Conservation (phyloP, 2,888 invertebrate genomes). For the Plagodis pulveraria region DNA sequence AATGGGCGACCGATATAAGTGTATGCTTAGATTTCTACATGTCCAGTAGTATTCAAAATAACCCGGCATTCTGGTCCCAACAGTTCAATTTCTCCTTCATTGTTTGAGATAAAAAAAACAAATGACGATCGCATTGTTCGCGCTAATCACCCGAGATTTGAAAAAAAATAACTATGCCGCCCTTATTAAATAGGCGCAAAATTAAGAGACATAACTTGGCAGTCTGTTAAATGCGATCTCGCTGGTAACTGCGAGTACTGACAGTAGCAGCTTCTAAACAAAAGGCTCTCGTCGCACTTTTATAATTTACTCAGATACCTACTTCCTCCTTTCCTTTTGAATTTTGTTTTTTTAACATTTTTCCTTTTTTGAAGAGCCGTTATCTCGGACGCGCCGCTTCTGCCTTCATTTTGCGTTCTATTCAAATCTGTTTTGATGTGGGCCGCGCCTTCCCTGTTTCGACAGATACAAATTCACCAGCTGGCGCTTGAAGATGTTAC, state of each 20-base stretch:
- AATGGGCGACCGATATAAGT: too few species aligned
- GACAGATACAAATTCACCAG: conserved; percentile 47
- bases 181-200: conserved; percentile 38
- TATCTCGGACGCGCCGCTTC: conserved; percentile 65
- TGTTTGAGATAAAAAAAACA: conserved; percentile 35
- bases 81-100: conserved; percentile 10
- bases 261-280: conserved; percentile 64
- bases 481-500: conserved; percentile 15
- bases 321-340: conserved; percentile 69
- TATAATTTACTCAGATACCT: conserved; percentile 73
- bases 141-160: conserved; percentile 42
- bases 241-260: conserved; percentile 53
- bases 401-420: conserved; percentile 66
- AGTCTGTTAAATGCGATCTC: conserved; percentile 56
- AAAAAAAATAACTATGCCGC: conserved; percentile 44
- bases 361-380: conserved; percentile 70
- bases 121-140: conserved; percentile 41
- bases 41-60: conserved; percentile 7
- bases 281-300: conserved; percentile 69
- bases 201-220: conserved; percentile 51
- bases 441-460: conserved; percentile 53
- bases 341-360: conserved; percentile 72
- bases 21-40: neutral
- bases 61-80: conserved; percentile 1
- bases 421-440: conserved; percentile 67